A percentile compares a stretch with the other conserved stretches of the same genome.
Evolutionary conservation across 2,797 vertebrate species (phyloP).

Genomic region (Esox masquinongy): DNA sequence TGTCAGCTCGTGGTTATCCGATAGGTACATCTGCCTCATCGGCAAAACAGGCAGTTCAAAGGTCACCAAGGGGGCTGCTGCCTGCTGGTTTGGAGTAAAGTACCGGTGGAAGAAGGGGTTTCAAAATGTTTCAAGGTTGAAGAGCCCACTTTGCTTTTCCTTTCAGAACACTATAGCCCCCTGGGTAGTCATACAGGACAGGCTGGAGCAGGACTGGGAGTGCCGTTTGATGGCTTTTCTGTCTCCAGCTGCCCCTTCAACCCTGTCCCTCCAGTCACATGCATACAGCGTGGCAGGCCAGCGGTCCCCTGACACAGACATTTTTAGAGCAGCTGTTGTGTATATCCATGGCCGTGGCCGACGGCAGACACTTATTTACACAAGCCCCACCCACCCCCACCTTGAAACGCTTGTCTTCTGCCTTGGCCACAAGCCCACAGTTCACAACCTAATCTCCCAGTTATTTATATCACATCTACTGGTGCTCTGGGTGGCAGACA

Average conservation of each 20-base stretch:
- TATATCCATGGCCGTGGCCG: background rate
- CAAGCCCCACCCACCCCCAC: conserved; percentile 23
- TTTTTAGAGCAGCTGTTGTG: conserved; percentile 48
- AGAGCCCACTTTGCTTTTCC: background rate
- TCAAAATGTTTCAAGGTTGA: background rate
- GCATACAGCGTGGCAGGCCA: conserved; percentile 19
- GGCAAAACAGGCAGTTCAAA: conserved; percentile 29
- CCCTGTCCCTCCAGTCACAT: conserved; percentile 43
- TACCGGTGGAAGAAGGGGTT: conserved; percentile 6
- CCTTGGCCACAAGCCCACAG: conserved; percentile 10
- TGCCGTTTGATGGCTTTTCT: conserved; percentile 30
- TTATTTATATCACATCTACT: conserved; percentile 4
- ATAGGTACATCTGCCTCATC: conserved; percentile 5
- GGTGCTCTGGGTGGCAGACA: background rate
- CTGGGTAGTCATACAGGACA: background rate
- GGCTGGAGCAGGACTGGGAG: conserved; percentile 3
- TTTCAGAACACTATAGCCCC: background rate
- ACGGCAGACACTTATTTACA: conserved; percentile 30
- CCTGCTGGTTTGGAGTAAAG: conserved; percentile 13
- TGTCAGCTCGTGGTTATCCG: conserved; percentile 6
- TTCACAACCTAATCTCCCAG: background rate
- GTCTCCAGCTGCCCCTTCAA: conserved; percentile 31
- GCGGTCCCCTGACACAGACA: conserved; percentile 26
- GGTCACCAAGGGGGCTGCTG: conserved; percentile 9
- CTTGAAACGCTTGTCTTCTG: conserved; percentile 14